Evolutionary conservation across 2,797 vertebrate genomes (phyloP).

Genomic region (Brachymystax lenok): DNA sequence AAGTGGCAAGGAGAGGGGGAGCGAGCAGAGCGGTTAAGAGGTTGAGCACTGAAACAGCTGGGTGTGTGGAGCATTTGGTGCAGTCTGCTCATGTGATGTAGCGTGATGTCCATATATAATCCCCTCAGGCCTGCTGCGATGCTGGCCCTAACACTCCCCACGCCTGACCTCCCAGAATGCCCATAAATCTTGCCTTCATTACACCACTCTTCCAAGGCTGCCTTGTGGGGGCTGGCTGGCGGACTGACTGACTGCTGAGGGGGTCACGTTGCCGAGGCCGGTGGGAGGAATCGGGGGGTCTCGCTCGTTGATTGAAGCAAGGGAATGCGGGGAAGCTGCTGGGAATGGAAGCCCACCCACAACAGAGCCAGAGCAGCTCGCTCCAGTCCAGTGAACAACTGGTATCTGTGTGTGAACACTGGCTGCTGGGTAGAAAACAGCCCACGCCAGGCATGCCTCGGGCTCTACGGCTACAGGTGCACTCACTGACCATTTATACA

Average conservation of each 20-base stretch:
- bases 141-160: constrained; percentile 20
- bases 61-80: constrained; percentile 48
- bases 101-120: constrained; percentile 52
- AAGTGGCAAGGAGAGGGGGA: constrained; percentile 64
- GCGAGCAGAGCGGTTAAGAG: background rate
- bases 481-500: background rate
- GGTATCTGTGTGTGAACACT: constrained; percentile 11
- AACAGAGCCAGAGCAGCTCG: constrained; percentile 1
- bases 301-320: constrained; percentile 21
- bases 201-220: constrained; percentile 19
- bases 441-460: background rate
- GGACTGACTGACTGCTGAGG: background rate
- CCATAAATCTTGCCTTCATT: constrained; percentile 31
- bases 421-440: constrained; percentile 2
- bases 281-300: background rate
- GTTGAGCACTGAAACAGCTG: constrained; percentile 48
- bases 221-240: constrained; percentile 11
- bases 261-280: background rate
- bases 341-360: constrained; percentile 23
- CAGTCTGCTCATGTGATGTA: constrained; percentile 58
- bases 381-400: constrained; percentile 18
- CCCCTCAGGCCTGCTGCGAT: constrained; percentile 37
- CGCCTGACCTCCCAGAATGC: constrained; percentile 25
- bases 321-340: background rate
- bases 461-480: background rate